Evolutionary conservation across 2,797 vertebrate species (phyloP).

Genomic region (Rhabdomys pumilio): DNA sequence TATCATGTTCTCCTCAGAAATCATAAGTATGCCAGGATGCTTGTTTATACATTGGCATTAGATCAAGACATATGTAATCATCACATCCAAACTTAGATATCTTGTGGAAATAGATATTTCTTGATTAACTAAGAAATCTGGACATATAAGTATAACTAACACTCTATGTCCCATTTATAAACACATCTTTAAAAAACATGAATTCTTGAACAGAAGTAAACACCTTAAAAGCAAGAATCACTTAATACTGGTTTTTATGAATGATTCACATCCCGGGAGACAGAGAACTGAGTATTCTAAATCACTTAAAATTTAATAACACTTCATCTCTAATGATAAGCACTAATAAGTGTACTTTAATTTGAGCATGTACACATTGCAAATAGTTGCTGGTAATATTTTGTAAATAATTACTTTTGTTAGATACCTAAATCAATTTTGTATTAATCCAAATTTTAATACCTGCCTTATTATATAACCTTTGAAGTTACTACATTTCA

Average conservation of each 20-base stretch:
- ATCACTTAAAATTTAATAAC: conserved; percentile 9
- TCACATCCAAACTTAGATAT: background rate
- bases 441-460: background rate
- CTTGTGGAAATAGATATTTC: background rate
- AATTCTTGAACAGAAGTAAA: background rate
- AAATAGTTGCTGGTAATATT: background rate
- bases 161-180: no score
- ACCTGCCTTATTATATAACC: background rate
- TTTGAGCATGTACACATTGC: background rate
- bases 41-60: background rate
- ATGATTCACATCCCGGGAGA: background rate
- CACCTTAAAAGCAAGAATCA: background rate
- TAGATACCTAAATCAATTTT: background rate
- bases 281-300: background rate
- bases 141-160: background rate
- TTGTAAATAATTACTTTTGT: conserved; percentile 27
- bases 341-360: background rate
- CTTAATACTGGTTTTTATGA: background rate
- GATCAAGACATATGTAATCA: background rate
- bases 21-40: background rate
- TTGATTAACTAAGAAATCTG: background rate
- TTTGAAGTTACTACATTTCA: background rate
- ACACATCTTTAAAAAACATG: background rate
- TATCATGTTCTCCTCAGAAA: background rate
- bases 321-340: background rate